Evolutionary conservation across 2,888 invertebrate species (phyloP), one percentile per base, ranked within the genome.

Genomic region (Platycheirus rosarum): DNA sequence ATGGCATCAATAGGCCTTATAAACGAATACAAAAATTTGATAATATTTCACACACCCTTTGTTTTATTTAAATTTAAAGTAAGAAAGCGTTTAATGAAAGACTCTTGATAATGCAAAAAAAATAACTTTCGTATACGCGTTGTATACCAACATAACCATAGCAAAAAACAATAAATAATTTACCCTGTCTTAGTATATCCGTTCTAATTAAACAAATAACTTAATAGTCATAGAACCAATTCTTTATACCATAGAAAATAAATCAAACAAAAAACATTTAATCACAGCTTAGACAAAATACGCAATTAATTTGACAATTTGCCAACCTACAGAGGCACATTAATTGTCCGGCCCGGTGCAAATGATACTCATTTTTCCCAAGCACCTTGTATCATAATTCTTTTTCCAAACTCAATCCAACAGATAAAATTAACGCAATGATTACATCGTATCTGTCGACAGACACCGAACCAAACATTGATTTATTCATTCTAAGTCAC

Each of bases 391-490:
- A 40, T 18, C 44, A 63, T 65, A 60, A 68, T 55, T 68, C 62
- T 49, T 60, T n/a, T 65, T 42, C 8, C 48, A 63, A 29, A 37
- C 14, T 40, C 46, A 51, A 32, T 68, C 62, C 68, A 62, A 20
- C 35, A 46, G 51, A 73, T 62, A 55, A 55, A 68, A 62, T 73
- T 73, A 73, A 73, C 42, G 60, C 46, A 62, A 62, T 37, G 53
- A 78, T 73, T 73, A 62, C 65, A 65, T 57, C 77, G 60, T 26
- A 35, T 44, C 35, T 46, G 75, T 37, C 44, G 55, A 53, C 75
- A 69, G 40, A 9, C 5, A 13, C 8, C 2, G 62, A 42, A 53
- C 46, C 63, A 62, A 69, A 14, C 1, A 2, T 51, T 70, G 69
- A 76, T 76, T 76, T 69, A 69, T 76, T 37, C 18, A 37, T 68